Evolutionary conservation across 2,113 vertebrate species (phyloP).

Genomic region (Trogon surrucura): DNA sequence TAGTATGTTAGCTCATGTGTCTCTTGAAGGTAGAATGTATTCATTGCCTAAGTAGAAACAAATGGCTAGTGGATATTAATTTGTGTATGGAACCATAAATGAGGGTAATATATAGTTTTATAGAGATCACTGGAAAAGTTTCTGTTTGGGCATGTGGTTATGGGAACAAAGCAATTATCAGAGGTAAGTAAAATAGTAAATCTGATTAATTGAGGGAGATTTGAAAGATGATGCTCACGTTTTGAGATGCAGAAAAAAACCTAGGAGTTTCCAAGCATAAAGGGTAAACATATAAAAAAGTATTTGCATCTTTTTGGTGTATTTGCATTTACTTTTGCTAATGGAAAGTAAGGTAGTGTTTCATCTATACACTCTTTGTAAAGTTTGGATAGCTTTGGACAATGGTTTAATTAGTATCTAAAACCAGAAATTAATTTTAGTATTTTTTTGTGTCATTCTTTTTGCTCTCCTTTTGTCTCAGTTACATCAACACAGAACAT

Average conservation of each 20-base stretch:
- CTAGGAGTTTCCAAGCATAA: neutral
- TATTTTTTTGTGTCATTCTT: neutral
- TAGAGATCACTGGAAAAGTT: neutral
- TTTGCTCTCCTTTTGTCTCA: constrained; percentile 22
- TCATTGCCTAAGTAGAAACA: neutral
- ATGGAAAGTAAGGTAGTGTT: neutral
- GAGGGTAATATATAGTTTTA: neutral
- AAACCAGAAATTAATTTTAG: neutral
- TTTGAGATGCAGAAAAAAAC: neutral
- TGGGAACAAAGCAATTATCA: neutral
- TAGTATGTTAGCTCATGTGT: neutral
- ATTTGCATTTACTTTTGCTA: neutral
- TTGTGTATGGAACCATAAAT: neutral
- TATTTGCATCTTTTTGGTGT: neutral
- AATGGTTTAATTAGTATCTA: neutral
- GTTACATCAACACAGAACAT: constrained; percentile 37
- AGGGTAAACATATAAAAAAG: neutral
- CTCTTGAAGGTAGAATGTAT: neutral
- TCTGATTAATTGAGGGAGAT: neutral
- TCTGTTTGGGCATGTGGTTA: neutral
- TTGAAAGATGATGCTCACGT: neutral
- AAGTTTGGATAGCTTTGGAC: neutral
- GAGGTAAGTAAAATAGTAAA: neutral
- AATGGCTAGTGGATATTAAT: neutral
- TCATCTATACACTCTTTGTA: neutral